Evolutionary conservation across 1,140 invertebrate genomes (phyloP), one percentile per base, ranked within the genome.

Genomic region (Forficula auricularia): DNA sequence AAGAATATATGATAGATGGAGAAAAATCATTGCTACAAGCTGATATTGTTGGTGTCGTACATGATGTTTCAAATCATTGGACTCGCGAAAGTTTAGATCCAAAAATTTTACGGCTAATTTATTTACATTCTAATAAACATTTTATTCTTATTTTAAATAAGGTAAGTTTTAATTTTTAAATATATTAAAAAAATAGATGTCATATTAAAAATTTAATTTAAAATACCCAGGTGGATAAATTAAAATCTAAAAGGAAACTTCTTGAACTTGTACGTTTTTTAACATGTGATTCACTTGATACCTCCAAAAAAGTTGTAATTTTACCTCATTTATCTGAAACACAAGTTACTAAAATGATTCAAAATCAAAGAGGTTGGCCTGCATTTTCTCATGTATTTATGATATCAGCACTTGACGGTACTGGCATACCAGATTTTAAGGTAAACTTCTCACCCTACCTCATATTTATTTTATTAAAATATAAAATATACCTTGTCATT

Each of bases 111-210:
- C 60, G 73, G 22, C 61, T 86, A 15, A 57, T 94, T 3, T 63
- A 75, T 55, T 52, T 67, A 34, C 64, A 76, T 54, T 57, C 68
- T 42, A 55, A 71, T 27, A 74, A 77, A 52, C 71, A 79, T 12
- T 74, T 77, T 49, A 73, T 95, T 55, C 63, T 95, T 3, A 70
- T 94, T 35, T 56, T 95, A 2, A 96, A 94, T 54, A 96, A 96
- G 71, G 77, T 86, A 60, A 3, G 14, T 39, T 41, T 39, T 18
- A 33, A 14, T 27, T 3, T 43, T 35, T 10, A 40, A 10, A 35
- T 9, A n/a, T 27, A 32, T n/a, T n/a, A n/a, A n/a, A n/a, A n/a
- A n/a, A n/a, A n/a, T n/a, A n/a, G n/a, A n/a, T n/a, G n/a, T n/a
- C n/a, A n/a, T n/a, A n/a, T n/a, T n/a, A n/a, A n/a, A n/a, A n/a